Evolutionary conservation across 2,888 invertebrate species (phyloP).

Genomic region (Sympetrum striolatum): DNA sequence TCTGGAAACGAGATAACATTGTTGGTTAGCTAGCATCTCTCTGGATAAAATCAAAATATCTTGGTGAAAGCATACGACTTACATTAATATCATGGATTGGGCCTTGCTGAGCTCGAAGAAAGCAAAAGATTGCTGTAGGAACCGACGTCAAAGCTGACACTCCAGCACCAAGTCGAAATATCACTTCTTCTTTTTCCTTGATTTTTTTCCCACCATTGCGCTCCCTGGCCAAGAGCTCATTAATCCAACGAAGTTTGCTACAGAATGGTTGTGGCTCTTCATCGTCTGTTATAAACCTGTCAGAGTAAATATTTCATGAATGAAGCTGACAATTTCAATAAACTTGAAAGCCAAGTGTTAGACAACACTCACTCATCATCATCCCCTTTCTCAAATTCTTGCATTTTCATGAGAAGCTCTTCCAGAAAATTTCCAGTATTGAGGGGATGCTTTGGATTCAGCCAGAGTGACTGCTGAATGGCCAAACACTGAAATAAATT

Average conservation of each 20-base stretch:
- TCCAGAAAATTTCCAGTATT: neutral
- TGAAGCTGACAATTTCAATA: neutral
- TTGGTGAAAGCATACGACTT: neutral
- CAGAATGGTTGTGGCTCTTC: neutral
- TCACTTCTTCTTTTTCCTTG: constrained; percentile 54
- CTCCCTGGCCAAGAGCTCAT: neutral
- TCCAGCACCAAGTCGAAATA: constrained; percentile 66
- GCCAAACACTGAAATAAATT: neutral
- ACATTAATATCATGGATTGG: neutral
- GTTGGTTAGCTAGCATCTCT: too few species aligned
- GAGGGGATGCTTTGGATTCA: neutral
- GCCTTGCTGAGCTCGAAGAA: constrained; percentile 59
- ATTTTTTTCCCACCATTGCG: neutral
- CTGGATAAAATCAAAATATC: neutral
- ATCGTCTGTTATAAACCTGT: neutral
- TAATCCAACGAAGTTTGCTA: neutral
- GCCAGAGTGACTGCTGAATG: neutral
- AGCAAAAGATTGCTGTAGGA: constrained; percentile 75
- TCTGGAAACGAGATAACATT: constrained; percentile 55
- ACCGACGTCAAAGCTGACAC: constrained; percentile 73
- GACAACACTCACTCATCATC: neutral
- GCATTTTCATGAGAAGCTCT: neutral
- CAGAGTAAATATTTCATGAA: too few species aligned
- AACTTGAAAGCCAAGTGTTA: too few species aligned
- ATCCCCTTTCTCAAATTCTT: neutral